Evolutionary conservation across 2,888 invertebrate species (phyloP).

Genomic region (Cephus spinipes): DNA sequence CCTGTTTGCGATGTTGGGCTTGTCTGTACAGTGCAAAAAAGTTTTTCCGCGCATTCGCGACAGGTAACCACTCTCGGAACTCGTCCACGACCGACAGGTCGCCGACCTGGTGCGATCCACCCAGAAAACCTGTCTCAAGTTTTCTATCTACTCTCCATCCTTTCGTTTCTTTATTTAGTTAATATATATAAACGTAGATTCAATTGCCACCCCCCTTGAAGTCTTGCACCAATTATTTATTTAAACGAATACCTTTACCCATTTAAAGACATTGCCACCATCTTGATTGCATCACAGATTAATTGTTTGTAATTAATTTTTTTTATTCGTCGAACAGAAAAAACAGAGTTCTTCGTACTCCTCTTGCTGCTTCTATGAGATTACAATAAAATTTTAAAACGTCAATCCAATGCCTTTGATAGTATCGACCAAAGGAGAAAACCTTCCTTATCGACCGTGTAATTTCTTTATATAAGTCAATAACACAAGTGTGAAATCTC

Average conservation of each 20-base stretch:
- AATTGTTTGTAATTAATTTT: not conserved
- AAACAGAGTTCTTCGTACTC: not conserved
- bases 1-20: not conserved
- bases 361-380: not conserved
- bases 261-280: slow-evolving; percentile 18
- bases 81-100: slow-evolving; percentile 23
- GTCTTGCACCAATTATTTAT: slow-evolving; percentile 18
- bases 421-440: no score
- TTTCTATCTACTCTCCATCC: not conserved
- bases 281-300: not conserved
- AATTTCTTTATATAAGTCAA: no score
- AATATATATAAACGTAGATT: not conserved
- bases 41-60: slow-evolving; percentile 12
- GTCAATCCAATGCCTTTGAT: no score
- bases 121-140: slow-evolving; percentile 16
- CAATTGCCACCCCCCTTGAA: no score
- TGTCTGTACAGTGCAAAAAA: slow-evolving; percentile 7
- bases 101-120: slow-evolving; percentile 20
- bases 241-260: slow-evolving; percentile 21
- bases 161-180: not conserved
- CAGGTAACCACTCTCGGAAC: slow-evolving; percentile 17
- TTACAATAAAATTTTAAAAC: no score
- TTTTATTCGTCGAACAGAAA: not conserved
- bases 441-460: no score
- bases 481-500: no score